Percentiles rank a stretch among this genome's conserved stretches.
These are phyloP conservation scores for Limnephilus lunatus DNA, from an alignment of 2,888 invertebrate genomes.

Conservation along the genomic window DNA sequence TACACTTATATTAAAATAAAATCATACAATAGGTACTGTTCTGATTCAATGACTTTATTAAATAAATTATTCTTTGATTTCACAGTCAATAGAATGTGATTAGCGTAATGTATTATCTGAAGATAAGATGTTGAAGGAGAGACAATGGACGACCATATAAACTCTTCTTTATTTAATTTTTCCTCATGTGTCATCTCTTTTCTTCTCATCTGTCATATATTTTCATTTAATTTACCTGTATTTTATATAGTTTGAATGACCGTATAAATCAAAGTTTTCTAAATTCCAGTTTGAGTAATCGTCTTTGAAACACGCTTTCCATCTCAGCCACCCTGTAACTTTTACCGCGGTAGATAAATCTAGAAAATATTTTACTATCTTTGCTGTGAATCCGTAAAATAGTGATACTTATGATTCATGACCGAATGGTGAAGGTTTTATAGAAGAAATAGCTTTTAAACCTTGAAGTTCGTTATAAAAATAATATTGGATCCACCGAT, in stretches of 20 bases:
- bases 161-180: too few relatives aligned
- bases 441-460: background rate
- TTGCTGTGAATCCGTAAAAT: background rate
- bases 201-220: too few relatives aligned
- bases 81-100: too few relatives aligned
- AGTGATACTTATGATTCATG: background rate
- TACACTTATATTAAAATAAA: too few relatives aligned
- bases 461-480: background rate
- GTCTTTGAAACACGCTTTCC: background rate
- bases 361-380: background rate
- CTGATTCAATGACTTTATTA: too few relatives aligned
- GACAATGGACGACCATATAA: too few relatives aligned
- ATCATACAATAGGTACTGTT: too few relatives aligned
- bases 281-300: background rate
- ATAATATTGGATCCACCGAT: background rate
- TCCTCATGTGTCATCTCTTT: too few relatives aligned
- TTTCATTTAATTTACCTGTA: background rate
- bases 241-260: background rate
- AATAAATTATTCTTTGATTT: too few relatives aligned
- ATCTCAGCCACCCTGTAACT: background rate
- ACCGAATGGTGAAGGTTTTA: background rate
- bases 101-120: too few relatives aligned
- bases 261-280: background rate
- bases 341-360: background rate
- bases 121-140: too few relatives aligned